phyloP scores from a whole-genome alignment of 2,797 vertebrate genomes.

The Phalloptychus januarius region DNA sequence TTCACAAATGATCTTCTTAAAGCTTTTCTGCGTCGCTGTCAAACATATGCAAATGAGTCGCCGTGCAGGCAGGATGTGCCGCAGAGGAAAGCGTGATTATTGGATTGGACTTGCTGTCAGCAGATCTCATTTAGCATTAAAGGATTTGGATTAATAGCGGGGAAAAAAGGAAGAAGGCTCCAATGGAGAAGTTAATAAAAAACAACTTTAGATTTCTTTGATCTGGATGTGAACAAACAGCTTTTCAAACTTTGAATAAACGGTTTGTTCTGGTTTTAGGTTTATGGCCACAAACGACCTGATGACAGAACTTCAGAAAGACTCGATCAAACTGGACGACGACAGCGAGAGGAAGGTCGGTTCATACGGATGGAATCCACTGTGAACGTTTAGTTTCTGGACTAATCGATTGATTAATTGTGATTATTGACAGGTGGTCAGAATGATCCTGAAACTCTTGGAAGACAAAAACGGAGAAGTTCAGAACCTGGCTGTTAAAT shows the following conservation, averaged over 20 bases:
- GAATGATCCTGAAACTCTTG: slow-evolving; percentile 98
- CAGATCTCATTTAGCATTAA: slow-evolving; percentile 22
- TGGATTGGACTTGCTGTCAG: slow-evolving; percentile 14
- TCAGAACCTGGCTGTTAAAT: slow-evolving; percentile 98
- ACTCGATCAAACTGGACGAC: slow-evolving; percentile 98
- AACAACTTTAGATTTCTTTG: slow-evolving; percentile 8
- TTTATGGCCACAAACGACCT: slow-evolving; percentile 99
- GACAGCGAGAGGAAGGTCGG: slow-evolving; percentile 94
- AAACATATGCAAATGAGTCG: not conserved
- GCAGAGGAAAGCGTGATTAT: slow-evolving; percentile 3
- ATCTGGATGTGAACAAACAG: not conserved
- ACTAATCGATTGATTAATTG: not conserved
- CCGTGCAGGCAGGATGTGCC: slow-evolving; percentile 2
- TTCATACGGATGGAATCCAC: not conserved
- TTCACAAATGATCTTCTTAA: slow-evolving; percentile 2
- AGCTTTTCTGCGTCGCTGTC: slow-evolving; percentile 7
- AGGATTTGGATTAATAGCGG: slow-evolving; percentile 11
- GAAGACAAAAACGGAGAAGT: slow-evolving; percentile 99
- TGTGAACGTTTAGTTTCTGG: too few relatives aligned
- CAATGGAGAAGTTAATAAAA: slow-evolving; percentile 10
- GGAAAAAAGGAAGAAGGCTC: slow-evolving; percentile 1
- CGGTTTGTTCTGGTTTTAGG: slow-evolving; percentile 71
- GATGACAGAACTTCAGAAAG: slow-evolving; percentile 99
- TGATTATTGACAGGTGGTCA: slow-evolving; percentile 84
- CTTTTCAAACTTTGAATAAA: too few relatives aligned